These are phyloP conservation scores for Graphium colonna DNA, from an alignment of 2,888 invertebrate species.

Conservation along the genomic window DNA sequence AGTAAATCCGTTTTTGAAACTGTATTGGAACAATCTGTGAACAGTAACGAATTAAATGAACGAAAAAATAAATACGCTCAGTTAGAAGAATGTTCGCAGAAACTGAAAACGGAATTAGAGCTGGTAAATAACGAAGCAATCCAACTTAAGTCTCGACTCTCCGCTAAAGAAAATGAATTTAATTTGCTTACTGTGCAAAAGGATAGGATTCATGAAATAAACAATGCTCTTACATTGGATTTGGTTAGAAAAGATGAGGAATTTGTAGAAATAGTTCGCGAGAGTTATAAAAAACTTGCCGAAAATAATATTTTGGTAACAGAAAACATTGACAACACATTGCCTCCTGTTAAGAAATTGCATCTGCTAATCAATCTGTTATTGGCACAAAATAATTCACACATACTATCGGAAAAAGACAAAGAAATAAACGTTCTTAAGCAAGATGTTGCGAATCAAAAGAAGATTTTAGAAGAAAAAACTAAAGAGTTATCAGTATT, in stretches of 20 bases:
- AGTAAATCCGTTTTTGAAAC: constrained; percentile 45
- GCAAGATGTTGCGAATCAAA: constrained; percentile 40
- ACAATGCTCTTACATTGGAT: constrained; percentile 58
- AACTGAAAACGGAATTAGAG: constrained; percentile 41
- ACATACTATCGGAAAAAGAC: constrained; percentile 26
- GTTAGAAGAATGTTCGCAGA: constrained; percentile 41
- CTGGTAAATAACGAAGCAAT: constrained; percentile 44
- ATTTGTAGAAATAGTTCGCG: constrained; percentile 40
- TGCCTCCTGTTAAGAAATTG: constrained; percentile 41
- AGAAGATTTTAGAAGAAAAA: constrained; percentile 40
- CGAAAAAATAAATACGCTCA: constrained; percentile 39
- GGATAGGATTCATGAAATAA: constrained; percentile 57
- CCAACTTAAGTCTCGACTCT: constrained; percentile 45
- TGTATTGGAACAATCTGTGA: constrained; percentile 39
- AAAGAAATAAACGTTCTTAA: constrained; percentile 36
- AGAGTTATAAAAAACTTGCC: constrained; percentile 43
- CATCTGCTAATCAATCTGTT: constrained; percentile 44
- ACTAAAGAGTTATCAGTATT: constrained; percentile 40
- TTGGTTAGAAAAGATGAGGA: constrained; percentile 55
- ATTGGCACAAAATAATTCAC: constrained; percentile 32
- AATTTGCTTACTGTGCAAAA: constrained; percentile 51
- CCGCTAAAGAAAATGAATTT: constrained; percentile 53
- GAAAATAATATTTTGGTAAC: constrained; percentile 40
- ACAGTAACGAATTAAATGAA: constrained; percentile 39
- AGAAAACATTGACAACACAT: constrained; percentile 37